phyloP scores from a whole-genome alignment of 1,140 invertebrate species.

The Heliconius hewitsoni region DNA sequence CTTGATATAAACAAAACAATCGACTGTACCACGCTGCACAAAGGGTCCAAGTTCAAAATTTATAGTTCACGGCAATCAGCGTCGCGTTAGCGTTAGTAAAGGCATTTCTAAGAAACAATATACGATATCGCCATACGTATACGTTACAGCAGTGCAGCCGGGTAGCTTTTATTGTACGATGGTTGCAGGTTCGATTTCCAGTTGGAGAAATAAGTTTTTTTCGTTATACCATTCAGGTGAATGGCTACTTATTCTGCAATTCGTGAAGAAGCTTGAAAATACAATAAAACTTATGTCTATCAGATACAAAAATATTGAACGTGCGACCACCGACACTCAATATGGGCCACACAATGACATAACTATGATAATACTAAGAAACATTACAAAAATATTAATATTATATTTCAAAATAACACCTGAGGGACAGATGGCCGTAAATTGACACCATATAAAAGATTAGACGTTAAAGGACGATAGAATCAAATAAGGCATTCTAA shows the following conservation, averaged over 20 bases:
- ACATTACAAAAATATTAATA: background rate
- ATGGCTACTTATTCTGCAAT: too few species aligned
- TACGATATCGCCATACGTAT: background rate
- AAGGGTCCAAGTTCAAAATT: conserved; percentile 29
- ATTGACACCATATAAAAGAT: background rate
- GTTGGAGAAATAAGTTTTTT: background rate
- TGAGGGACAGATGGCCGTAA: background rate
- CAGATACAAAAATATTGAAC: background rate
- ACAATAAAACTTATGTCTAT: too few species aligned
- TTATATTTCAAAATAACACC: conserved; percentile 6
- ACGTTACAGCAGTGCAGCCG: background rate
- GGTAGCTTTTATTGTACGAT: background rate
- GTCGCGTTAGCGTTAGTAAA: conserved; percentile 19
- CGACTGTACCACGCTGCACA: background rate
- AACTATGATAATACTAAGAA: background rate
- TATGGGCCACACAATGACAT: background rate
- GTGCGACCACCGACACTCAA: background rate
- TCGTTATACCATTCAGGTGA: too few species aligned
- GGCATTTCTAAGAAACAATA: conserved; percentile 27
- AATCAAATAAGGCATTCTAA: background rate
- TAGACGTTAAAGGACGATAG: background rate
- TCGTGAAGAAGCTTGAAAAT: too few species aligned
- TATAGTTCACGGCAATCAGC: conserved; percentile 53
- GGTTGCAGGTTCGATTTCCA: background rate
- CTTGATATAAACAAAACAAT: background rate